Evolutionary conservation across 2,113 vertebrate genomes (phyloP).

Genomic region (Bufo bufo): DNA sequence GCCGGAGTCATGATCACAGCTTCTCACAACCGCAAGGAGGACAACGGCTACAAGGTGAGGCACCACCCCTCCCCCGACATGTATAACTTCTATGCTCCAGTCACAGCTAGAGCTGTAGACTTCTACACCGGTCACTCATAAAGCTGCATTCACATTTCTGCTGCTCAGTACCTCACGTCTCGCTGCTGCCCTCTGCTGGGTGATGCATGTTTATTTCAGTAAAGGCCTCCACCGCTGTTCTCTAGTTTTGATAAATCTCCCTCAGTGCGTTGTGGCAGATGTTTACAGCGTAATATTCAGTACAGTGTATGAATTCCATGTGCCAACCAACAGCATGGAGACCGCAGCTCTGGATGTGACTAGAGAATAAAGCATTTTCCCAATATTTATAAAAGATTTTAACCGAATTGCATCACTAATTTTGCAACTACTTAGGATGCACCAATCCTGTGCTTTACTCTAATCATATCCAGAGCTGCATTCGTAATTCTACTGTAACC

Average conservation of each 20-base stretch:
- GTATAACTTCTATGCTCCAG: not conserved
- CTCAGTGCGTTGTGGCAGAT: too few species aligned
- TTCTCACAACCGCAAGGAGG: constrained; percentile 93
- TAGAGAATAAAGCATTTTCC: not conserved
- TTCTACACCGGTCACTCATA: not conserved
- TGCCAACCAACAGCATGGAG: not conserved
- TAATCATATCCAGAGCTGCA: not conserved
- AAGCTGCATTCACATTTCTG: not conserved
- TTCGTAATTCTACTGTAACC: not conserved
- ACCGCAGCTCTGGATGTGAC: not conserved
- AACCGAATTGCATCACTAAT: too few species aligned
- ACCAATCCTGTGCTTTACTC: not conserved
- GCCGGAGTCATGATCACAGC: constrained; percentile 96
- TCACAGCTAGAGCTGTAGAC: not conserved
- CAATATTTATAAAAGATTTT: too few species aligned
- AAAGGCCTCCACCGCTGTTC: too few species aligned
- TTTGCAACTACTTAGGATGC: too few species aligned
- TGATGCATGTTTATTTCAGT: not conserved
- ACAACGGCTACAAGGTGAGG: constrained; percentile 94
- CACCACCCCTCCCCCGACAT: not conserved
- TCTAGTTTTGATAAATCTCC: too few species aligned
- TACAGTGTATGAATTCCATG: not conserved
- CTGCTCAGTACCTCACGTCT: not conserved
- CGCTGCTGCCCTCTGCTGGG: not conserved
- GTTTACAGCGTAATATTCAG: too few species aligned